A percentile compares a stretch with the other conserved stretches of the same genome.
Conservation (phyloP, 2,888 invertebrate species). For the Cacoxenus indagator region DNA sequence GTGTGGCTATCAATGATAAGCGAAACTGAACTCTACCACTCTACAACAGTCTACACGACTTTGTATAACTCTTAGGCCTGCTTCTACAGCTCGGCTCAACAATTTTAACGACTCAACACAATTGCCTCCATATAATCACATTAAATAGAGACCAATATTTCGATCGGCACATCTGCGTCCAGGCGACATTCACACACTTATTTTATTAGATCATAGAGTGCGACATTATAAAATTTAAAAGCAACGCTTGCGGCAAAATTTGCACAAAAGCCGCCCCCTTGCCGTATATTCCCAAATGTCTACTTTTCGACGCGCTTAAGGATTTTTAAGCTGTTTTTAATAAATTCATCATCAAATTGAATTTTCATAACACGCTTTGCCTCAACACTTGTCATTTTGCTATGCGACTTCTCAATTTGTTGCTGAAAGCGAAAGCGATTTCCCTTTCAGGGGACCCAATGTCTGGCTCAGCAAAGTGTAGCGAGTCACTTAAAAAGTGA, state of each 20-base stretch:
- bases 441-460: neutral
- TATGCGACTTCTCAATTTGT: too few relatives aligned
- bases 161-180: neutral
- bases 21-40: too few relatives aligned
- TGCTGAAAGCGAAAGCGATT: conserved; percentile 1
- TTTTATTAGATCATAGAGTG: conserved; percentile 48
- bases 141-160: neutral
- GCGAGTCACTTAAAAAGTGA: conserved; percentile 67
- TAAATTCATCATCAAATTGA: conserved; percentile 70
- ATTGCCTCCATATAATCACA: neutral
- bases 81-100: neutral
- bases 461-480: neutral
- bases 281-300: conserved; percentile 62
- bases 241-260: conserved; percentile 52
- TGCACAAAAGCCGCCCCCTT: conserved; percentile 30
- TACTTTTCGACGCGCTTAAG: conserved; percentile 60
- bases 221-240: conserved; percentile 54
- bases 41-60: too few relatives aligned
- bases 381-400: conserved; percentile 55
- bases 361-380: conserved; percentile 66
- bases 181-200: conserved; percentile 13
- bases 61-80: neutral
- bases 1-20: too few relatives aligned
- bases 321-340: conserved; percentile 66
- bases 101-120: neutral